Evolutionary conservation across 2,888 invertebrate species (phyloP).

Genomic region (Rosalia funebris): DNA sequence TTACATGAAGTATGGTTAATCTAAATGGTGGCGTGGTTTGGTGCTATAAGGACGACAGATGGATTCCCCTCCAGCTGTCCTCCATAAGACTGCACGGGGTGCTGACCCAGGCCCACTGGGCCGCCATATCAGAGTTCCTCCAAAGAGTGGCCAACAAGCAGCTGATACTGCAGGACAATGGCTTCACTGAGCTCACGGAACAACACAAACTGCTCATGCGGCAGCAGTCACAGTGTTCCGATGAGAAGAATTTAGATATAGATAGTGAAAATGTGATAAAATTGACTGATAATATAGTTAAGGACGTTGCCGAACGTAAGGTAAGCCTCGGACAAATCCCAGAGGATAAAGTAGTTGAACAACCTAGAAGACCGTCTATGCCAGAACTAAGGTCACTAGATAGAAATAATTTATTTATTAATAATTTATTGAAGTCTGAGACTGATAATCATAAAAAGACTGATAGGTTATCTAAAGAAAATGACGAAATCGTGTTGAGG

Average conservation of each 20-base stretch:
- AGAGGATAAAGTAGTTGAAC: slow-evolving; percentile 54
- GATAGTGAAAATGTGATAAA: slow-evolving; percentile 54
- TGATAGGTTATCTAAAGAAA: slow-evolving; percentile 56
- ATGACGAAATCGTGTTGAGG: slow-evolving; percentile 62
- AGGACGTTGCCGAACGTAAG: slow-evolving; percentile 49
- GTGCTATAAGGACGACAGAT: slow-evolving; percentile 75
- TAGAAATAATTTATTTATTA: slow-evolving; percentile 61
- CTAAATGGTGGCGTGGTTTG: slow-evolving; percentile 70
- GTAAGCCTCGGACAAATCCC: slow-evolving; percentile 56
- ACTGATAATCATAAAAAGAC: slow-evolving; percentile 54
- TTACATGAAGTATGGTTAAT: slow-evolving; percentile 69
- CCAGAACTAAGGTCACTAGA: slow-evolving; percentile 55
- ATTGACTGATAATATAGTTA: slow-evolving; percentile 42
- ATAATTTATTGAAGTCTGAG: slow-evolving; percentile 61
- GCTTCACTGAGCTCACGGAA: slow-evolving; percentile 62
- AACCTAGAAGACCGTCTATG: slow-evolving; percentile 55
- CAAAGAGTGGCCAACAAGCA: slow-evolving; percentile 73
- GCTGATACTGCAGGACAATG: slow-evolving; percentile 68
- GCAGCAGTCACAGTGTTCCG: slow-evolving; percentile 44
- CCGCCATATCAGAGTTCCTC: slow-evolving; percentile 73
- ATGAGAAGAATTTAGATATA: slow-evolving; percentile 37
- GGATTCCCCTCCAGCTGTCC: slow-evolving; percentile 74
- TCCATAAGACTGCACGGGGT: slow-evolving; percentile 74
- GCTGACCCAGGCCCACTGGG: slow-evolving; percentile 73
- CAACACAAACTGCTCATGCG: slow-evolving; percentile 58